Conservation (phyloP, 2,888 invertebrate genomes). For the Amitus sp. region DNA sequence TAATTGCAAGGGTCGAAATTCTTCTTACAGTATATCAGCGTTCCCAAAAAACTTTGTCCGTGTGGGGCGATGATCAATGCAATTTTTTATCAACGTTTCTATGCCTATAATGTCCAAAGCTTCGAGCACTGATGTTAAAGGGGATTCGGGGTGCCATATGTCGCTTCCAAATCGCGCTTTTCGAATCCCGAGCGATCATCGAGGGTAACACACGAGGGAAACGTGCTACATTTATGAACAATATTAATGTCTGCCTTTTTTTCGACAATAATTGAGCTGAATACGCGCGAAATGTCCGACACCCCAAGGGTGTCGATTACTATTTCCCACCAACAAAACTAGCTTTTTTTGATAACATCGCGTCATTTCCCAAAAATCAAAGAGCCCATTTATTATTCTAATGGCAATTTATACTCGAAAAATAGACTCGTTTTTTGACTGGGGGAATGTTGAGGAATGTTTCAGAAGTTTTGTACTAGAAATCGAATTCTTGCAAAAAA, state of each 20-base stretch:
- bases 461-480: no score
- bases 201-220: slow-evolving; percentile 44
- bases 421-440: no score
- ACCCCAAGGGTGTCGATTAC: slow-evolving; percentile 39
- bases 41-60: not conserved
- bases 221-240: slow-evolving; percentile 56
- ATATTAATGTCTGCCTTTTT: slow-evolving; percentile 55
- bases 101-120: slow-evolving; percentile 13
- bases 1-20: no score
- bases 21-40: not conserved
- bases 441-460: no score
- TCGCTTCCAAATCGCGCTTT: slow-evolving; percentile 56
- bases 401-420: no score
- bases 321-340: no score
- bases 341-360: no score
- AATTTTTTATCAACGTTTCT: slow-evolving; percentile 21
- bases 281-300: slow-evolving; percentile 48
- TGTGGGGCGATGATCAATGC: slow-evolving; percentile 9
- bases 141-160: slow-evolving; percentile 49
- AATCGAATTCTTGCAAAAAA: no score
- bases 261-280: slow-evolving; percentile 52
- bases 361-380: no score
- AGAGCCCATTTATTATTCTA: no score
- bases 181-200: slow-evolving; percentile 40
- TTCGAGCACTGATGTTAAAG: slow-evolving; percentile 20